Percentiles rank a stretch among this genome's conserved stretches.
Evolutionary conservation across 1,140 invertebrate species (phyloP).

Genomic region (Nilaparvata lugens): DNA sequence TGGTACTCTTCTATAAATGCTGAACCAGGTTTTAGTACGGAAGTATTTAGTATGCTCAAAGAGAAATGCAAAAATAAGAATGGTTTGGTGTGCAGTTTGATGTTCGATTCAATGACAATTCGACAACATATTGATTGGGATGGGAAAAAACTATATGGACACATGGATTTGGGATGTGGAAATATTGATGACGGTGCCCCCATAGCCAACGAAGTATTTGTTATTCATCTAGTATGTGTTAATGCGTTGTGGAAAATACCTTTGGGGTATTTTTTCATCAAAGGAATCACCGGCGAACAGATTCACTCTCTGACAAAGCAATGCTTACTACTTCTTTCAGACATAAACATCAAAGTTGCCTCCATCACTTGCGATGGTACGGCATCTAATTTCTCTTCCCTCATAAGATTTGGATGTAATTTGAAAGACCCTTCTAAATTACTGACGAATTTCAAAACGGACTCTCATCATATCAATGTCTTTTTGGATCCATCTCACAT

Average conservation of each 20-base stretch:
- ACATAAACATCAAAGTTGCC: slow-evolving; percentile 1
- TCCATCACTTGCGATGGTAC: slow-evolving; percentile 16
- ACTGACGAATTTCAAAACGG: slow-evolving; percentile 14
- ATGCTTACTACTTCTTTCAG: slow-evolving; percentile 20
- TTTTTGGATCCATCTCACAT: slow-evolving; percentile 24
- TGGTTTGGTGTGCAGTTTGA: slow-evolving; percentile 18
- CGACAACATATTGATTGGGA: slow-evolving; percentile 23
- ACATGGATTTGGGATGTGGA: no score
- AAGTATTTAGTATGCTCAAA: not conserved
- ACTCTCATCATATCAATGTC: slow-evolving; percentile 16
- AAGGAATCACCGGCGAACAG: slow-evolving; percentile 18
- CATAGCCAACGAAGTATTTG: slow-evolving; percentile 31
- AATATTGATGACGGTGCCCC: slow-evolving; percentile 22
- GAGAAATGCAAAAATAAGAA: slow-evolving; percentile 12
- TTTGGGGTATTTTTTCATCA: slow-evolving; percentile 31
- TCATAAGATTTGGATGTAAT: slow-evolving; percentile 16
- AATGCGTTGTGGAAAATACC: slow-evolving; percentile 32
- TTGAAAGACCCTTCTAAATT: slow-evolving; percentile 4
- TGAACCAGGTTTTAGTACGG: no score
- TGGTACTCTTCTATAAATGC: no score
- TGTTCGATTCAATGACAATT: slow-evolving; percentile 24
- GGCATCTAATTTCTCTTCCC: slow-evolving; percentile 10
- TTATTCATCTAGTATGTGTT: slow-evolving; percentile 29
- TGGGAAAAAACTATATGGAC: slow-evolving; percentile 10
- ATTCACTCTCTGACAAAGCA: not conserved